Evolutionary conservation across 2,113 vertebrate species (phyloP).

Genomic region (Lagopus muta): DNA sequence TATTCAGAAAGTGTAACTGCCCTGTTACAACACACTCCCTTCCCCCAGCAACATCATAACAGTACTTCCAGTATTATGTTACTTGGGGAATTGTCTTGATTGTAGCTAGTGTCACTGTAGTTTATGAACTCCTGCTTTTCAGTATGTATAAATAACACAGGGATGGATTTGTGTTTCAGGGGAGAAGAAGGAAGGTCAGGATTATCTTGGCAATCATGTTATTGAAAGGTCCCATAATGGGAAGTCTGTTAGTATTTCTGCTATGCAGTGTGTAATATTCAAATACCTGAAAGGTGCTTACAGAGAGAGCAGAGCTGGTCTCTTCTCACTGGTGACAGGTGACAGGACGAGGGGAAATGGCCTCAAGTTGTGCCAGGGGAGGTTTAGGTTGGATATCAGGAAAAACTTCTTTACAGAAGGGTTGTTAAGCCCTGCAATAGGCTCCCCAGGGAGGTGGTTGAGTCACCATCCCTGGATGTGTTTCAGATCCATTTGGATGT

Average conservation of each 20-base stretch:
- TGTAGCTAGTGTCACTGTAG: neutral
- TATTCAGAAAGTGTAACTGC: neutral
- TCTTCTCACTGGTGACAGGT: no score
- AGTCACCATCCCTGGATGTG: no score
- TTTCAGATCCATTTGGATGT: no score
- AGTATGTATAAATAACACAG: neutral
- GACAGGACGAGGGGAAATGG: no score
- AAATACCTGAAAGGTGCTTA: no score
- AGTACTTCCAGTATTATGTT: neutral
- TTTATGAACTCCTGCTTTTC: conserved; percentile 10
- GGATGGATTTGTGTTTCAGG: neutral
- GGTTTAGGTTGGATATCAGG: no score
- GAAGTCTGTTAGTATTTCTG: neutral
- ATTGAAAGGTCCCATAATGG: neutral
- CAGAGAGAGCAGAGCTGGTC: no score
- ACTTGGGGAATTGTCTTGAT: neutral
- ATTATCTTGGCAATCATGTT: neutral
- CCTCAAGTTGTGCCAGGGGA: no score
- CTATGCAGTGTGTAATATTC: neutral
- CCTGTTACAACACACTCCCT: neutral
- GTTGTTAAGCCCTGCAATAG: no score
- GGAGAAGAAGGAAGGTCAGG: neutral
- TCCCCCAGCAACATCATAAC: neutral
- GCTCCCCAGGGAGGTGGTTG: no score
- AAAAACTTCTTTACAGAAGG: no score